Evolutionary conservation across 2,113 vertebrate genomes (phyloP).

Genomic region (Corydoras sp.): DNA sequence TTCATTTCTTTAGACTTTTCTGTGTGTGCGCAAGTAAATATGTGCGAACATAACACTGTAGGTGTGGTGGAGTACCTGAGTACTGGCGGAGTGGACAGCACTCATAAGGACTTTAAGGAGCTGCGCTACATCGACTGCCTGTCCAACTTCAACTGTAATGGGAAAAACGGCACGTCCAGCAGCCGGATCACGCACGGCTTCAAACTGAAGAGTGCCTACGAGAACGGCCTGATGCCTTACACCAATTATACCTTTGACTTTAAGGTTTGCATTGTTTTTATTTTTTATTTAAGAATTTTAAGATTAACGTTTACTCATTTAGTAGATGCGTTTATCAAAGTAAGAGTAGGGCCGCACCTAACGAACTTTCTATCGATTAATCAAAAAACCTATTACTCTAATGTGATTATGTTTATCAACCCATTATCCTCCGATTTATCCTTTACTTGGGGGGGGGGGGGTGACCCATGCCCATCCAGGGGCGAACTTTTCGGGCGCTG

Average conservation of each 20-base stretch:
- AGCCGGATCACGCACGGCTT: slow-evolving; percentile 95
- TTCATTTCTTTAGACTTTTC: no score
- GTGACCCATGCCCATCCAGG: no score
- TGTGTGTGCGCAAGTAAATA: neutral
- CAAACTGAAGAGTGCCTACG: slow-evolving; percentile 96
- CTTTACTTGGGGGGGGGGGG: no score
- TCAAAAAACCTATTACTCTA: no score
- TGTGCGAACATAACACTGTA: slow-evolving; percentile 38
- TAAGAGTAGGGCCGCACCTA: no score
- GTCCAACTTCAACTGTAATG: slow-evolving; percentile 95
- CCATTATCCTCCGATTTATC: no score
- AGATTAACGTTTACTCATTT: no score
- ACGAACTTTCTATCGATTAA: no score
- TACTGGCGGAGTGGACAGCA: slow-evolving; percentile 92
- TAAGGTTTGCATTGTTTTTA: slow-evolving; percentile 63
- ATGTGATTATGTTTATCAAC: no score
- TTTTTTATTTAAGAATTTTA: neutral
- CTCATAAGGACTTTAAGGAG: slow-evolving; percentile 98
- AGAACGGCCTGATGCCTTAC: slow-evolving; percentile 96
- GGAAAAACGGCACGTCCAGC: slow-evolving; percentile 87
- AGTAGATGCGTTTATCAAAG: no score
- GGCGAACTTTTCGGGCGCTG: no score
- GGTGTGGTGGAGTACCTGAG: slow-evolving; percentile 97
- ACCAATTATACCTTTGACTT: slow-evolving; percentile 98
- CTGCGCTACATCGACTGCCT: slow-evolving; percentile 94